Conservation (phyloP, 23 tunicate genomes). For the Halocynthia roretzi region DNA sequence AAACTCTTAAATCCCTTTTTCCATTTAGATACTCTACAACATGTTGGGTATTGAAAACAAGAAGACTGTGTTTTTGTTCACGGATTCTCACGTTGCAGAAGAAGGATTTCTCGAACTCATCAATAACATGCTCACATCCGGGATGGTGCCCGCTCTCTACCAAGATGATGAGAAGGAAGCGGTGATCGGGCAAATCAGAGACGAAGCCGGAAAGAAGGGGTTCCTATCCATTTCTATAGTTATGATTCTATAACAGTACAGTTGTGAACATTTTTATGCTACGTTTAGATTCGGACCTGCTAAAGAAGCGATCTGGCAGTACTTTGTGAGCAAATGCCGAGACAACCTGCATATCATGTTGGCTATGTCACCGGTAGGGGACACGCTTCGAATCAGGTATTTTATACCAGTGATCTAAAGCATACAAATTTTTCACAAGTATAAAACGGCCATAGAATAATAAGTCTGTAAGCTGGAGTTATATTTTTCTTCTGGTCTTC, state of each 20-base stretch:
- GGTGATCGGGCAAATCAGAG: slow-evolving; percentile 89
- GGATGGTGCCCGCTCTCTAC: slow-evolving; percentile 97
- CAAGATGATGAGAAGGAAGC: slow-evolving; percentile 99
- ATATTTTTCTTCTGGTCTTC: neutral
- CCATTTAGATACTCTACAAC: slow-evolving; percentile 74
- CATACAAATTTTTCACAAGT: no score
- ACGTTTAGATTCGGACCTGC: slow-evolving; percentile 89
- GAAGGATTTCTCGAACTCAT: slow-evolving; percentile 99
- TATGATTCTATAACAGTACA: neutral
- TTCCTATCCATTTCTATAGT: slow-evolving; percentile 13
- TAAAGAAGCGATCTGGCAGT: slow-evolving; percentile 98
- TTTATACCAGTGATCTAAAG: no score
- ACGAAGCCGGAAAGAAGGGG: slow-evolving; percentile 84
- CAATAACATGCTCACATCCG: slow-evolving; percentile 99
- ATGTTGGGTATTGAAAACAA: slow-evolving; percentile 93
- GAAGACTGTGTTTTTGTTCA: slow-evolving; percentile 88
- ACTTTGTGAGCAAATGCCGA: slow-evolving; percentile 86
- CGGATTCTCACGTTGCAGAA: slow-evolving; percentile 99
- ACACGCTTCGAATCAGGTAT: slow-evolving; percentile 80
- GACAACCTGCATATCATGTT: slow-evolving; percentile 94
- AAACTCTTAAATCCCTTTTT: neutral
- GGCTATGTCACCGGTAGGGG: slow-evolving; percentile 99
- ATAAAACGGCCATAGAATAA: no score
- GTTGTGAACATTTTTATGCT: neutral
- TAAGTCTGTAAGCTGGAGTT: no score